Conservation (phyloP, 1,140 invertebrate species). For the Lepeophtheirus salmonis region DNA sequence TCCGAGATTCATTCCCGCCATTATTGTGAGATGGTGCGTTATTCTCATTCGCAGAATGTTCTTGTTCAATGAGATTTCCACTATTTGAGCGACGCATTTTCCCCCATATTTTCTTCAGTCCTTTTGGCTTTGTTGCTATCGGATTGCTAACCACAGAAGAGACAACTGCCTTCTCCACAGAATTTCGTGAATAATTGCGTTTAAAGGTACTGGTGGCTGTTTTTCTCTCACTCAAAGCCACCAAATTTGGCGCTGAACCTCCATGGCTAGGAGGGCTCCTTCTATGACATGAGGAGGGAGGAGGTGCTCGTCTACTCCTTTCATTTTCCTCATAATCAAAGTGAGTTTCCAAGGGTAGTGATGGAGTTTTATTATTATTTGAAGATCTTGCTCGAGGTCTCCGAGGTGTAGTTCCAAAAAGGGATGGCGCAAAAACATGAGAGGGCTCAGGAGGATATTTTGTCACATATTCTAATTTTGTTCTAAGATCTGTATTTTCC, state of each 20-base stretch:
- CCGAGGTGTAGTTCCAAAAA: not conserved
- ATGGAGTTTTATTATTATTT: not conserved
- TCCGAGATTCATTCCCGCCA: not conserved
- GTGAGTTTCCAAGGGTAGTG: constrained; percentile 1
- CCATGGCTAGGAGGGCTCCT: constrained; percentile 1
- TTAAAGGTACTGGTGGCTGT: not conserved
- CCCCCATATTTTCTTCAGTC: constrained; percentile 14
- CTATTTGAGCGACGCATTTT: constrained; percentile 15
- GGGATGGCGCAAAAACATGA: not conserved
- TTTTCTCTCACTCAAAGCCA: not conserved
- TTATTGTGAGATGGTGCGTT: not conserved
- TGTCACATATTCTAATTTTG: not conserved
- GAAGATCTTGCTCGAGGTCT: not conserved
- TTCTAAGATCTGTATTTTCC: constrained; percentile 46
- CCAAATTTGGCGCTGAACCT: constrained; percentile 3
- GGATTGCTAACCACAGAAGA: not conserved
- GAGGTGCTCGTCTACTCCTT: not conserved
- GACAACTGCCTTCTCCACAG: not conserved
- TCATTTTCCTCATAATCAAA: not conserved
- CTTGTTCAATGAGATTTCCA: constrained; percentile 5
- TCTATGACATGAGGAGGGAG: too few relatives aligned
- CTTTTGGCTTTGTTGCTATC: constrained; percentile 16
- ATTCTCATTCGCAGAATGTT: constrained; percentile 1
- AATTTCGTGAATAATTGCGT: not conserved
- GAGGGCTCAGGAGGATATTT: not conserved